Percentiles rank a stretch among this genome's conserved stretches.
Evolutionary conservation across 2,797 vertebrate species (phyloP).

Genomic region (Acanthurus lineatus): DNA sequence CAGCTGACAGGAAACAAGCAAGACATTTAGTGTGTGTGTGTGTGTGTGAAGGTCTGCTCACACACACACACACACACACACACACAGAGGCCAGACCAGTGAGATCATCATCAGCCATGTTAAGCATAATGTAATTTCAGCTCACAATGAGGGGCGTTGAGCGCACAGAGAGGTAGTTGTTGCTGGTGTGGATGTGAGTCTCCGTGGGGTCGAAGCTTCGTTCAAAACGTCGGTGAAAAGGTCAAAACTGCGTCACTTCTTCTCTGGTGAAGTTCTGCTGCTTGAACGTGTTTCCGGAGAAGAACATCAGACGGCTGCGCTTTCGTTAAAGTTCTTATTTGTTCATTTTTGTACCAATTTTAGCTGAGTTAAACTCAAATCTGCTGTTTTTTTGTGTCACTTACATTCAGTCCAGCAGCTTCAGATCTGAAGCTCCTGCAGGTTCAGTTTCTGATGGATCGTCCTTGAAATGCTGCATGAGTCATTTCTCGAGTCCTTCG

Average conservation of each 20-base stretch:
- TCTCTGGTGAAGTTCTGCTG: constrained; percentile 3
- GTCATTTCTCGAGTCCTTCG: constrained; percentile 1
- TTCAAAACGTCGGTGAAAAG: background rate
- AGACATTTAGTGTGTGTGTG: constrained; percentile 21
- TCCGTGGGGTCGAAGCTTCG: constrained; percentile 18
- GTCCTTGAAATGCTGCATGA: constrained; percentile 17
- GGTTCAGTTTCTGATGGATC: background rate
- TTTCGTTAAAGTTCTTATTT: background rate
- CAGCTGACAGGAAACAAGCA: constrained; percentile 71
- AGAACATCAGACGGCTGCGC: background rate
- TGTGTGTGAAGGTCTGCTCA: background rate
- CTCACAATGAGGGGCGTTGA: constrained; percentile 41
- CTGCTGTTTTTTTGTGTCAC: no score
- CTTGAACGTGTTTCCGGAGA: background rate
- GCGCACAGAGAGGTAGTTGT: constrained; percentile 53
- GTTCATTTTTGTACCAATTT: background rate
- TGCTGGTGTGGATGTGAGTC: constrained; percentile 18
- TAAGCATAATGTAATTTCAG: constrained; percentile 57
- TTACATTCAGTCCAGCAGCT: background rate
- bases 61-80: constrained; percentile 10
- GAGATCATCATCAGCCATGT: constrained; percentile 57
- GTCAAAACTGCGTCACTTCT: background rate
- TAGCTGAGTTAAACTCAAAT: no score
- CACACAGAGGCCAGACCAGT: constrained; percentile 46
- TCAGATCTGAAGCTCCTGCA: background rate